These are phyloP conservation scores for Gonioctena quinquepunctata DNA, from an alignment of 1,140 invertebrate species.

Conservation along the genomic window DNA sequence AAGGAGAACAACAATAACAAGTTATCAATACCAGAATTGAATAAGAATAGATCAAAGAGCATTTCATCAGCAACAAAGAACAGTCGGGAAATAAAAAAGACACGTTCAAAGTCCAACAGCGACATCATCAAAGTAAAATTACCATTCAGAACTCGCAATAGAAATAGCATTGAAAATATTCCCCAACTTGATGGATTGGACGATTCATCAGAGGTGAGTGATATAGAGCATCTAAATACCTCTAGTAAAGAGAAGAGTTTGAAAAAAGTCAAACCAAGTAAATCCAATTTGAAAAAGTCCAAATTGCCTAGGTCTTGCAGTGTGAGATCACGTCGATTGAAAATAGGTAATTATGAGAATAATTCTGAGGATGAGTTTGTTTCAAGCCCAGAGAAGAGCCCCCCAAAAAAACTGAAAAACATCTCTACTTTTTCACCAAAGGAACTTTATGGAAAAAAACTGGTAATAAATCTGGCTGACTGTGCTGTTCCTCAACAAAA, in stretches of 20 bases:
- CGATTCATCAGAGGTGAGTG: neutral
- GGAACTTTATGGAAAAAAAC: no score
- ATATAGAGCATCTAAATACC: no score
- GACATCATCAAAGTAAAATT: neutral
- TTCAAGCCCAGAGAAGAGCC: neutral
- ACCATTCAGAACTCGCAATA: neutral
- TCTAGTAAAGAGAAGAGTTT: no score
- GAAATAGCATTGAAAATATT: constrained; percentile 37
- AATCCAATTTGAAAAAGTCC: no score
- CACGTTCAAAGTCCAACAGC: neutral
- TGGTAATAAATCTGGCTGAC: no score
- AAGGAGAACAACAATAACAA: neutral
- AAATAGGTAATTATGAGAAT: neutral
- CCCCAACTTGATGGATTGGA: constrained; percentile 61
- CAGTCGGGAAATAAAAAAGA: neutral
- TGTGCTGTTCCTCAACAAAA: constrained; percentile 58
- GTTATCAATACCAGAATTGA: neutral
- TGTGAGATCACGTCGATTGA: neutral
- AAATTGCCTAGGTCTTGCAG: no score
- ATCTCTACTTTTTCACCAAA: no score
- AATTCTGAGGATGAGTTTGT: constrained; percentile 35
- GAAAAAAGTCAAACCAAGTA: no score
- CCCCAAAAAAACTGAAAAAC: no score
- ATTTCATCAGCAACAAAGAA: neutral
- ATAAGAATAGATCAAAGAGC: neutral